phyloP scores from a whole-genome alignment of 2,888 invertebrate genomes.

The Sesia bembeciformis region DNA sequence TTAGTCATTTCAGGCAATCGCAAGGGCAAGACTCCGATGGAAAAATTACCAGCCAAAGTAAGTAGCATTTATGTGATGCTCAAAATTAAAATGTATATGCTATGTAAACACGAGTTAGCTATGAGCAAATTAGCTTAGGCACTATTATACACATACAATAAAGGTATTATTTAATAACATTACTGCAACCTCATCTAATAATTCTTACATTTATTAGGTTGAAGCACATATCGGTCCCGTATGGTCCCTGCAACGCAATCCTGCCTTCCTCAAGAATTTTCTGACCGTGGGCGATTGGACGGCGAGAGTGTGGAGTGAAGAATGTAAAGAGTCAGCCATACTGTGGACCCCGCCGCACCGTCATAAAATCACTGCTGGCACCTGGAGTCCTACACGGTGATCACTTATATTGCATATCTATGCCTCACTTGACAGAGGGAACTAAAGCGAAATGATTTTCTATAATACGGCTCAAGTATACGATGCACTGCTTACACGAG shows the following conservation, averaged over 20 bases:
- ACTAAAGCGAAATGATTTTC: too few relatives aligned
- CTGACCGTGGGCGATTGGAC: conserved; percentile 96
- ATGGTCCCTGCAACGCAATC: conserved; percentile 89
- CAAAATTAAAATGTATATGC: neutral
- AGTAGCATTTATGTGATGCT: neutral
- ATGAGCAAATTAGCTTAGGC: neutral
- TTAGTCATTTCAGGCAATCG: conserved; percentile 78
- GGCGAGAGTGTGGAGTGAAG: conserved; percentile 94
- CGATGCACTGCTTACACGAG: too few relatives aligned
- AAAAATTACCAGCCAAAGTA: conserved; percentile 59
- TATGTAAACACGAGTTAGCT: too few relatives aligned
- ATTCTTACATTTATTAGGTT: conserved; percentile 37
- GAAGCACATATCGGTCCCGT: conserved; percentile 88
- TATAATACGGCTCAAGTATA: too few relatives aligned
- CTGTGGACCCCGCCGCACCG: conserved; percentile 86
- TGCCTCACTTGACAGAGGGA: too few relatives aligned
- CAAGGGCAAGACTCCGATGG: conserved; percentile 79
- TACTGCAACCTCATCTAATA: neutral
- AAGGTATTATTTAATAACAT: neutral
- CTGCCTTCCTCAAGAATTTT: conserved; percentile 94
- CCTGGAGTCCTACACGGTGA: conserved; percentile 87
- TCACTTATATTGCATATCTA: too few relatives aligned
- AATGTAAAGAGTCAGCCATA: conserved; percentile 91
- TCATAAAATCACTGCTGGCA: conserved; percentile 80
- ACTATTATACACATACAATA: neutral